Conservation (phyloP, 2,797 vertebrate species). For the Cyprinella venusta region DNA sequence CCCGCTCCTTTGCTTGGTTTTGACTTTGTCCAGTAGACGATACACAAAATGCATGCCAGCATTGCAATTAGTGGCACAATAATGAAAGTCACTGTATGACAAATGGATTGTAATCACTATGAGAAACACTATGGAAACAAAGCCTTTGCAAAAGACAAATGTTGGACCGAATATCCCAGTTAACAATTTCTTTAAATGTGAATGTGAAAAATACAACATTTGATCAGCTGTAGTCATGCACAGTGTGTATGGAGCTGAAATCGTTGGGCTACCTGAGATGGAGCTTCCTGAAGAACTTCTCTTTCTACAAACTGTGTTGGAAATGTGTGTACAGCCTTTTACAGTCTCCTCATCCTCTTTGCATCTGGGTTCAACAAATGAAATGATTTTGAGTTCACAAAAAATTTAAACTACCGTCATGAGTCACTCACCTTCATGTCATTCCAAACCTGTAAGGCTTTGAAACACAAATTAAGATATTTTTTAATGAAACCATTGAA, state of each 20-base stretch:
- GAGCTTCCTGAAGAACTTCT: background rate
- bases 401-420: background rate
- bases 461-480: background rate
- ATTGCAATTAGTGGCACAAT: background rate
- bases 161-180: background rate
- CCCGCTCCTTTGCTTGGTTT: conserved; percentile 27
- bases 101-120: conserved; percentile 23
- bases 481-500: background rate
- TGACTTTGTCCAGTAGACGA: background rate
- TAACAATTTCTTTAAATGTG: too few species aligned
- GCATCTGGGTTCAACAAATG: conserved; percentile 67
- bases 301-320: conserved; percentile 72
- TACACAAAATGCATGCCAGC: background rate
- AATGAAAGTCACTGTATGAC: background rate
- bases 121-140: background rate
- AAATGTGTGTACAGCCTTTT: conserved; percentile 70
- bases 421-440: background rate
- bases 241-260: background rate
- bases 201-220: too few species aligned
- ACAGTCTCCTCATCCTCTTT: conserved; percentile 62
- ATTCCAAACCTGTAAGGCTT: background rate
- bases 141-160: background rate
- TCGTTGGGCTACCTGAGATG: conserved; percentile 57
- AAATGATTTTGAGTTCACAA: background rate
- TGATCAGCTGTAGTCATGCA: background rate